Evolutionary conservation across 2,797 vertebrate species (phyloP).

Genomic region (Enteromius anoplus): DNA sequence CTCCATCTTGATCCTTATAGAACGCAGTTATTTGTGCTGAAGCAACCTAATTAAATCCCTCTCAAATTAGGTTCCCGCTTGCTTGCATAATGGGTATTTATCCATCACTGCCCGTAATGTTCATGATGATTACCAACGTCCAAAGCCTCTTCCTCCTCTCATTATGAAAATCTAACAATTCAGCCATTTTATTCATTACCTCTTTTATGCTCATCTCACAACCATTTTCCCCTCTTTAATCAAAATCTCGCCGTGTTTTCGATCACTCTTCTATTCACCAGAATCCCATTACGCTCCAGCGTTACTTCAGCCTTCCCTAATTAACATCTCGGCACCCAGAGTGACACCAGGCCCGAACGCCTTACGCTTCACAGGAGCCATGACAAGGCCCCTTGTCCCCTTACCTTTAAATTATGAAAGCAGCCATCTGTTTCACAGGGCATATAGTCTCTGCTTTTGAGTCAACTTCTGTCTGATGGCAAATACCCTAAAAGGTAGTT

Average conservation of each 20-base stretch:
- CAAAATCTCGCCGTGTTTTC: conserved; percentile 22
- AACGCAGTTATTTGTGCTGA: conserved; percentile 21
- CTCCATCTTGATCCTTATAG: conserved; percentile 23
- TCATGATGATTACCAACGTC: conserved; percentile 9
- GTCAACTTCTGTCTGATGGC: conserved; percentile 23
- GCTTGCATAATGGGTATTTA: conserved; percentile 45
- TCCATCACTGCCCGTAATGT: conserved; percentile 24
- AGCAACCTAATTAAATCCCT: conserved; percentile 32
- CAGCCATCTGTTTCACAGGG: conserved; percentile 58
- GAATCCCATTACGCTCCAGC: conserved; percentile 7
- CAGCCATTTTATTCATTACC: conserved; percentile 25
- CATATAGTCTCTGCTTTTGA: conserved; percentile 36
- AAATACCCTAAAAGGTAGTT: neutral
- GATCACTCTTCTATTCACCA: conserved; percentile 25
- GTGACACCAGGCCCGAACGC: conserved; percentile 26
- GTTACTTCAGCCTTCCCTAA: conserved; percentile 21
- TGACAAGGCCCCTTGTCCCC: conserved; percentile 27
- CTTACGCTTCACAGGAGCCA: conserved; percentile 49
- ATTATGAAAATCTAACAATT: conserved; percentile 39
- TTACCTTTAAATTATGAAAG: conserved; percentile 62
- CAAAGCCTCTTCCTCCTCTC: conserved; percentile 36
- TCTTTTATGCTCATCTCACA: conserved; percentile 25
- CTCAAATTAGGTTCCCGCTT: conserved; percentile 20
- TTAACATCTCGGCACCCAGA: conserved; percentile 18
- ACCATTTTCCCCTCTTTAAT: conserved; percentile 16